phyloP scores from a whole-genome alignment of 2,113 vertebrate species.

The Cyanistes caeruleus region DNA sequence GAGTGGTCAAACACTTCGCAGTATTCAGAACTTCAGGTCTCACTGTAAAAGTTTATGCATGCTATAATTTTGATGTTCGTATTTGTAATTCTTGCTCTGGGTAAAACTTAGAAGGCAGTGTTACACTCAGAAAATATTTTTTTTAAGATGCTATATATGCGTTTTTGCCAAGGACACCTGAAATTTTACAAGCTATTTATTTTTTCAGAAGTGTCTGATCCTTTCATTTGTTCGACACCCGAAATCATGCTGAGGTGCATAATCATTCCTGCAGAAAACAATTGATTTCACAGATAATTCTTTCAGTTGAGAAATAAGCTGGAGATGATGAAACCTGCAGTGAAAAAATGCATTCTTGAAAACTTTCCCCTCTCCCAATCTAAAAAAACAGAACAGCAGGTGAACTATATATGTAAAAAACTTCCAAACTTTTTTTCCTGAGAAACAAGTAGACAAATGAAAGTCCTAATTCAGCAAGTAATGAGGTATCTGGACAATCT shows the following conservation, averaged over 20 bases:
- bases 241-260: not conserved
- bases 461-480: not conserved
- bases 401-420: not conserved
- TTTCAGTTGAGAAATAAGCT: not conserved
- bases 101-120: not conserved
- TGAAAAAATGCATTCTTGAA: not conserved
- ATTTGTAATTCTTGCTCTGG: not conserved
- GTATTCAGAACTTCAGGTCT: not conserved
- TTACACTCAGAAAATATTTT: not conserved
- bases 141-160: not conserved
- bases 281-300: not conserved
- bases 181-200: constrained; percentile 1
- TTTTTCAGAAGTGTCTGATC: not conserved
- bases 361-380: not conserved
- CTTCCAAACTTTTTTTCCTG: not conserved
- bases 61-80: not conserved
- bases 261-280: not conserved
- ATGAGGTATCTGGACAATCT: not conserved
- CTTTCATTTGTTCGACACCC: not conserved
- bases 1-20: not conserved
- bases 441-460: not conserved
- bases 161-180: not conserved
- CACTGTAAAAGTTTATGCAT: not conserved
- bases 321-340: not conserved
- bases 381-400: not conserved